Evolutionary conservation across 2,797 vertebrate genomes (phyloP).

Genomic region (Melopsittacus undulatus): DNA sequence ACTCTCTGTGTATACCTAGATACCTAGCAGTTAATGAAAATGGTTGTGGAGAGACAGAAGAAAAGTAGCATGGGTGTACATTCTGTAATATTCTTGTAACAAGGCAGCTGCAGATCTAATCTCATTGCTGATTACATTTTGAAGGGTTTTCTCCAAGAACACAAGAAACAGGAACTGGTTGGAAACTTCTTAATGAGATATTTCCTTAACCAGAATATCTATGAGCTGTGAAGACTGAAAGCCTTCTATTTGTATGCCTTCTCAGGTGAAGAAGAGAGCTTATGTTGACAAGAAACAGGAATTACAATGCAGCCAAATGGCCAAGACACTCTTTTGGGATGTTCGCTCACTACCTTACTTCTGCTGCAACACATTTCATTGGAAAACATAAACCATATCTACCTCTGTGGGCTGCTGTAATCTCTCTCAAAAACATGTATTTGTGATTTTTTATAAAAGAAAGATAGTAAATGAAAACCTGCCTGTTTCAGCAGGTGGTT

Average conservation of each 20-base stretch:
- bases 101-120: background rate
- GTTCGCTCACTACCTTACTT: background rate
- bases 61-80: background rate
- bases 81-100: background rate
- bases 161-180: background rate
- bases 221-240: background rate
- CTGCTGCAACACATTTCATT: background rate
- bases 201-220: constrained; percentile 8
- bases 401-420: background rate
- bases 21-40: background rate
- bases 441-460: background rate
- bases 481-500: background rate
- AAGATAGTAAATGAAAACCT: background rate
- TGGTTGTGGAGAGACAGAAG: background rate
- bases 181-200: background rate
- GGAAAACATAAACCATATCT: background rate
- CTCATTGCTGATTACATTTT: background rate
- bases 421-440: background rate
- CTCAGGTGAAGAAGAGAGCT: background rate
- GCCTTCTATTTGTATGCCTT: background rate
- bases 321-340: background rate
- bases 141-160: background rate
- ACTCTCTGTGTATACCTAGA: background rate
- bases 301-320: background rate
- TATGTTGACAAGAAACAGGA: background rate